Evolutionary conservation across 2,113 vertebrate species (phyloP).

Genomic region (Chunga burmeisteri): DNA sequence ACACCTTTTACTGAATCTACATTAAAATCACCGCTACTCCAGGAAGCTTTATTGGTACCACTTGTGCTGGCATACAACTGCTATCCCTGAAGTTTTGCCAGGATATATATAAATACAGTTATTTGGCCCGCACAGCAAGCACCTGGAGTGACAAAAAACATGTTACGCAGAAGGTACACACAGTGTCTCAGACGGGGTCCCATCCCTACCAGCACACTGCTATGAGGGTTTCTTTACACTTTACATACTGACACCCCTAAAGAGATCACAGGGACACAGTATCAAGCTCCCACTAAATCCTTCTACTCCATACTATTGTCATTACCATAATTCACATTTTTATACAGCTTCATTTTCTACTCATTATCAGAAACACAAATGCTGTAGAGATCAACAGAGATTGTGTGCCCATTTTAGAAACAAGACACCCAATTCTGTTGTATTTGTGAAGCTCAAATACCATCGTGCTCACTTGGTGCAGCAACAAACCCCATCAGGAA

Average conservation of each 20-base stretch:
- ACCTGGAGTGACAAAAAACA: background rate
- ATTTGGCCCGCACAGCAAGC: background rate
- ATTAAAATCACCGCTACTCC: background rate
- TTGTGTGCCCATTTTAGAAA: background rate
- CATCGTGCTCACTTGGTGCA: background rate
- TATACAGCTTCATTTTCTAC: background rate
- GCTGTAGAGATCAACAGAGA: background rate
- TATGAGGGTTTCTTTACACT: background rate
- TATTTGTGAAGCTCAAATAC: background rate
- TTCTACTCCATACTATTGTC: background rate
- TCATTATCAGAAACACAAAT: background rate
- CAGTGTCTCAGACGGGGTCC: background rate
- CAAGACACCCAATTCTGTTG: background rate
- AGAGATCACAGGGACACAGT: background rate
- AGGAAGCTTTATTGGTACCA: background rate
- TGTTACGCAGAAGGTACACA: background rate
- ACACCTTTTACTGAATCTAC: background rate
- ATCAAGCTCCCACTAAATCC: background rate
- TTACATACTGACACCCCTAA: background rate
- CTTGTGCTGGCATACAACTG: background rate
- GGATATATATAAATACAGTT: background rate
- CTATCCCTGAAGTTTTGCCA: background rate
- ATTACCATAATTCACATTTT: background rate
- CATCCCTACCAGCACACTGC: background rate
- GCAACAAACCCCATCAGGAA: background rate